Base-by-base conservation (phyloP, 2,888 invertebrate genomes). In the Lymantria dispar region DNA sequence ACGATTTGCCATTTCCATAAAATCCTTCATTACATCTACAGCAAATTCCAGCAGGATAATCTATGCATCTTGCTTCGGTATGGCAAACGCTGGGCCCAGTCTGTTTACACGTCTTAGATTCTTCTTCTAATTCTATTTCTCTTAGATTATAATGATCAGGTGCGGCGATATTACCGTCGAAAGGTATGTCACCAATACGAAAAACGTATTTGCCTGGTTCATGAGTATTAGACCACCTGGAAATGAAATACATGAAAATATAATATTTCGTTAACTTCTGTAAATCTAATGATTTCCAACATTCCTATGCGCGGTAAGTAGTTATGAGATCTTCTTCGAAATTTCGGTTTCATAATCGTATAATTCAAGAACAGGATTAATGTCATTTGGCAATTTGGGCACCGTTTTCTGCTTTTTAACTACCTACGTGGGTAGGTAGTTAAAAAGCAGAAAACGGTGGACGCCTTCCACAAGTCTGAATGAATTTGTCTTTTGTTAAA, bases 1-100 rank as follows among this genome's bases (percentile, higher is more conserved):
- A 99, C 47, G 95, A 95, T 77, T 94, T 94, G 48, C 99, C 99
- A 78, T 99, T 99, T 56, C 99, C 99, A 76, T 96, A 98, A 85
- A 91, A 97, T 7, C 96, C 96, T n/a, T 93, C 86, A 37, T 93
- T 92, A 78, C 99, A 99, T 58, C 93, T 91, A 79, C 99, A 99
- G 76, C 99, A 99, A 78, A 96, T 98, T 8, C 98, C 98, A 33
- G 92, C 92, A 45, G 93, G 92, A 72, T 95, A 95, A 80, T 99
- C 98, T 7, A 94, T 88, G 79, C 98, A 99, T 48, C 92, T 92
- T 0, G 98, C 97, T 68, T 95, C 94, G 41, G 93, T 93, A 76
- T 98, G 96, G 74, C 98, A 99, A 41, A 94, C 93, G 39, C 94
- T 94, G 8, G 94, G 92, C 0, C 94, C 95, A 48, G 94, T 94